phyloP scores from a whole-genome alignment of 2,797 vertebrate species.

The Kryptopterus vitreolus region DNA sequence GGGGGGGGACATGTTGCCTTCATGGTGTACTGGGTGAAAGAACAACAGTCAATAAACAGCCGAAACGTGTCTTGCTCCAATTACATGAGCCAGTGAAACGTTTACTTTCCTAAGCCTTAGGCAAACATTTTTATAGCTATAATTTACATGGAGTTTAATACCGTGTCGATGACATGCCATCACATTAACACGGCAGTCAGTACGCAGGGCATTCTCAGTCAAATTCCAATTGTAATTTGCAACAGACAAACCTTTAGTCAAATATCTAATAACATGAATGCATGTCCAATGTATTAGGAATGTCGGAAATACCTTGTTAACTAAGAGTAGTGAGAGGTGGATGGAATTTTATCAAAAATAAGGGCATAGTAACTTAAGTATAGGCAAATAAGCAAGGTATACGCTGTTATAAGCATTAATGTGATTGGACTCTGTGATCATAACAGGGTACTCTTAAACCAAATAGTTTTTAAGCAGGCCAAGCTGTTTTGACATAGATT shows the following conservation, averaged over 20 bases:
- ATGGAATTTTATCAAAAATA: not conserved
- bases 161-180: not conserved
- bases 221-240: constrained; percentile 14
- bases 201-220: not conserved
- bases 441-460: not conserved
- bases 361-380: not conserved
- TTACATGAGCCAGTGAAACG: constrained; percentile 30
- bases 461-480: not conserved
- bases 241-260: not conserved
- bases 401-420: not conserved
- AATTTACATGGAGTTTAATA: constrained; percentile 16
- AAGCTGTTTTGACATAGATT: not conserved
- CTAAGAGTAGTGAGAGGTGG: not conserved
- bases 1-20: not conserved
- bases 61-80: constrained; percentile 29
- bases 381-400: not conserved
- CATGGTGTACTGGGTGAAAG: constrained; percentile 13
- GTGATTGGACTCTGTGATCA: not conserved
- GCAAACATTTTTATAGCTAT: constrained; percentile 8
- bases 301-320: too few species aligned
- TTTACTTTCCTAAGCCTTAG: constrained; percentile 17
- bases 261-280: not conserved
- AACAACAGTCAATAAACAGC: constrained; percentile 26
- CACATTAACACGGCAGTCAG: not conserved
- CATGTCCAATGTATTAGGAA: not conserved